Evolutionary conservation across 2,113 vertebrate species (phyloP).

Genomic region (Vimba vimba): DNA sequence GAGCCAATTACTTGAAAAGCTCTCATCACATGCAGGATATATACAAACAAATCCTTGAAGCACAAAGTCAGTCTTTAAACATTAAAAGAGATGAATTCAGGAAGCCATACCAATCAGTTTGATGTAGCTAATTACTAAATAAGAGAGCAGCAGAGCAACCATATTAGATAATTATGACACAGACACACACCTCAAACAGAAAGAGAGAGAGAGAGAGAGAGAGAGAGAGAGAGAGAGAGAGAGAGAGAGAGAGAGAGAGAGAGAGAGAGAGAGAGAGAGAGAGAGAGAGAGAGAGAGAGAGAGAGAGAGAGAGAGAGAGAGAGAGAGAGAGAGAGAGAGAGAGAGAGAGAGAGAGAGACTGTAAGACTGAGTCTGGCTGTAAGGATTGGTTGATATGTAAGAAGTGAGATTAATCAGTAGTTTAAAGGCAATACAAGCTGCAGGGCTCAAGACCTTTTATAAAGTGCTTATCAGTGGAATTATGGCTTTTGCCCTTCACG

Average conservation of each 20-base stretch:
- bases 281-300: neutral
- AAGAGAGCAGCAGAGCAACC: slow-evolving; percentile 86
- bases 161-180: slow-evolving; percentile 92
- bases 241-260: neutral
- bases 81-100: slow-evolving; percentile 90
- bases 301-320: slow-evolving; percentile 12
- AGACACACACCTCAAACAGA: slow-evolving; percentile 81
- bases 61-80: slow-evolving; percentile 98
- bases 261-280: slow-evolving; percentile 9
- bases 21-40: slow-evolving; percentile 95
- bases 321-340: slow-evolving; percentile 1
- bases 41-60: slow-evolving; percentile 99
- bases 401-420: slow-evolving; percentile 66
- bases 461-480: slow-evolving; percentile 56
- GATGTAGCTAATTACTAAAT: slow-evolving; percentile 96
- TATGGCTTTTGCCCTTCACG: slow-evolving; percentile 2
- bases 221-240: neutral
- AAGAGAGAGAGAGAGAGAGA: slow-evolving; percentile 7
- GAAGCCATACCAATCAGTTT: slow-evolving; percentile 92
- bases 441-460: slow-evolving; percentile 41
- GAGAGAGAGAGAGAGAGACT: slow-evolving; percentile 2
- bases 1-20: slow-evolving; percentile 98
- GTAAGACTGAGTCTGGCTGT: neutral
- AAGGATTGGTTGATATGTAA: slow-evolving; percentile 20
- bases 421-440: slow-evolving; percentile 59